These are phyloP conservation scores for Mantis religiosa DNA, from an alignment of 2,888 invertebrate species.

Conservation along the genomic window DNA sequence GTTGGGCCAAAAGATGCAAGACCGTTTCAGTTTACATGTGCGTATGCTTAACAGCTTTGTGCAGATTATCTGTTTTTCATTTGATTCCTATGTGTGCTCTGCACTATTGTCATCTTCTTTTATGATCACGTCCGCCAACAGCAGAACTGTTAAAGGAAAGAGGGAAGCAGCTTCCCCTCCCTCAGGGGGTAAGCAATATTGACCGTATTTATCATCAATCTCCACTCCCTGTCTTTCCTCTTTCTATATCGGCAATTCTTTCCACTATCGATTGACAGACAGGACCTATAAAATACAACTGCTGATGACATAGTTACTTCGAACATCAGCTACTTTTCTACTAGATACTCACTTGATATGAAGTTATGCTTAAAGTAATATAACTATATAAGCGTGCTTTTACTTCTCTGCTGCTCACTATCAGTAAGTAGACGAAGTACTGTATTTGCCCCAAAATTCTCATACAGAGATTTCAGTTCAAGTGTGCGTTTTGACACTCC, in stretches of 20 bases:
- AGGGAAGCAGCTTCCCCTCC: not conserved
- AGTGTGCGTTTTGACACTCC: too few species aligned
- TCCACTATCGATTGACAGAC: not conserved
- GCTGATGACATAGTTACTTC: not conserved
- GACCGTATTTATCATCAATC: constrained; percentile 23
- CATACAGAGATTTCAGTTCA: too few species aligned
- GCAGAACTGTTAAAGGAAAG: not conserved
- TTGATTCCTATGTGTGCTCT: not conserved
- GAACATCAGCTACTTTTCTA: not conserved
- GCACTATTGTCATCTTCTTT: not conserved
- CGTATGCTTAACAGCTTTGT: not conserved
- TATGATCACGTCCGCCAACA: not conserved
- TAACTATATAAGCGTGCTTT: too few species aligned
- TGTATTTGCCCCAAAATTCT: too few species aligned
- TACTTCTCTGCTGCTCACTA: too few species aligned
- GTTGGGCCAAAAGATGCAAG: too few species aligned
- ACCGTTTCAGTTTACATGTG: too few species aligned
- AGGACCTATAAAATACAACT: not conserved
- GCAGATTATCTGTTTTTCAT: constrained; percentile 6
- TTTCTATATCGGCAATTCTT: not conserved
- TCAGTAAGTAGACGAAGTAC: too few species aligned
- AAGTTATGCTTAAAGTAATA: too few species aligned
- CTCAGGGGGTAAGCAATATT: constrained; percentile 22
- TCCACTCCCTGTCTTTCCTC: not conserved
- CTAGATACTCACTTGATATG: too few species aligned